Percentiles rank a stretch among this genome's conserved stretches.
These are phyloP conservation scores for Heteronetta atricapilla DNA, from an alignment of 2,113 vertebrate genomes.

Conservation along the genomic window DNA sequence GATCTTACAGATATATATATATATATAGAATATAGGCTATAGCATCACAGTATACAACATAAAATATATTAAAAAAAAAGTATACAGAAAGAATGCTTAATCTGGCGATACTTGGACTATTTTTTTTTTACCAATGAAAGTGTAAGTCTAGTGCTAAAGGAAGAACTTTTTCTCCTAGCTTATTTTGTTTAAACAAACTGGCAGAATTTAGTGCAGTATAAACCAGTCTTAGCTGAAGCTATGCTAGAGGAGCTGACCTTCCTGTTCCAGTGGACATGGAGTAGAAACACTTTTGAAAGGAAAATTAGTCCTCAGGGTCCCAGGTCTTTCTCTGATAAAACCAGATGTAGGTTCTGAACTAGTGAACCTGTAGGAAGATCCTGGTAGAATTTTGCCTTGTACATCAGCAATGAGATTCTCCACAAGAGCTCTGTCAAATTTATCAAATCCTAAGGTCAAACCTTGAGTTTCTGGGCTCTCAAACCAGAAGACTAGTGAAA, in stretches of 20 bases:
- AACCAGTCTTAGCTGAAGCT: not conserved
- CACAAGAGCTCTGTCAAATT: not conserved
- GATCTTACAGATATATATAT: not conserved
- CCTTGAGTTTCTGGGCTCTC: not conserved
- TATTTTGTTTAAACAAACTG: not conserved
- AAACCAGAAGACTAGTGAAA: not conserved
- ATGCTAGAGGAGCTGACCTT: not conserved
- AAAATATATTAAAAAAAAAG: not conserved
- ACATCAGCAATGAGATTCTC: not conserved
- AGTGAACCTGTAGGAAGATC: not conserved
- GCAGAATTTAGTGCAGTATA: not conserved
- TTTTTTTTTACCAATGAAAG: not conserved
- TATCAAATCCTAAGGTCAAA: not conserved
- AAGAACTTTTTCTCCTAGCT: not conserved
- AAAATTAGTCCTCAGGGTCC: not conserved
- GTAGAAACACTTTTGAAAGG: not conserved
- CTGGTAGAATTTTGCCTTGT: not conserved
- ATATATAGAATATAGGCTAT: not conserved
- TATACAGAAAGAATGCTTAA: not conserved
- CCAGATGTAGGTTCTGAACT: not conserved
- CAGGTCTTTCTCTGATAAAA: not conserved
- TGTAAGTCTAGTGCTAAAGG: not conserved
- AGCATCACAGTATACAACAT: rapidly evolving
- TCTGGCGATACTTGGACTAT: not conserved
- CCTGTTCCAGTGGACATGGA: not conserved